phyloP scores from a whole-genome alignment of 2,113 vertebrate genomes.

The Trematomus loennbergii region DNA sequence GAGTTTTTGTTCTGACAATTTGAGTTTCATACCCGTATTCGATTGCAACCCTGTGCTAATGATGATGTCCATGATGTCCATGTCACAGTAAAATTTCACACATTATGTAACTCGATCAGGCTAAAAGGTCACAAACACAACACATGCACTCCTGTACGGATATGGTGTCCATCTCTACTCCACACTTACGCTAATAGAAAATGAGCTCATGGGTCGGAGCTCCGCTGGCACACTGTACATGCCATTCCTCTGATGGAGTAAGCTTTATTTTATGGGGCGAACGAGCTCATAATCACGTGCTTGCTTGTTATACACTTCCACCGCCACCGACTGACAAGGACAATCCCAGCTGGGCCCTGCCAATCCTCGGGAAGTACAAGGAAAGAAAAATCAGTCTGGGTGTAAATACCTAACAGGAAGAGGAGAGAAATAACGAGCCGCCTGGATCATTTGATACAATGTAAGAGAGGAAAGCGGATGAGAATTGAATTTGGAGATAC shows the following conservation, averaged over 20 bases:
- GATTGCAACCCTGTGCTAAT: constrained; percentile 55
- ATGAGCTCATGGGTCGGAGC: constrained; percentile 64
- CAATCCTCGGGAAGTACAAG: constrained; percentile 29
- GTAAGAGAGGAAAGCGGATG: constrained; percentile 35
- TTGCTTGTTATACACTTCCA: constrained; percentile 56
- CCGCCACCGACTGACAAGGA: constrained; percentile 31
- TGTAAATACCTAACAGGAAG: constrained; percentile 10
- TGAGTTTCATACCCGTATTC: constrained; percentile 19
- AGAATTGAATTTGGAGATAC: constrained; percentile 58
- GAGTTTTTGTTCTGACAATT: neutral
- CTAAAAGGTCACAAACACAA: constrained; percentile 66
- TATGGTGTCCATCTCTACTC: constrained; percentile 27
- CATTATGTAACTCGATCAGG: constrained; percentile 48
- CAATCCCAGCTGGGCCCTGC: constrained; percentile 46
- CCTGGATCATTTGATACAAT: constrained; percentile 58
- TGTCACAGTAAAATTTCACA: constrained; percentile 63
- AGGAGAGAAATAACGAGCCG: constrained; percentile 17
- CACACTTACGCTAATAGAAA: constrained; percentile 43
- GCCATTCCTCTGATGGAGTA: constrained; percentile 68
- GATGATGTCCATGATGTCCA: constrained; percentile 65
- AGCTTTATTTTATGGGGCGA: constrained; percentile 42
- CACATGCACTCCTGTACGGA: constrained; percentile 29
- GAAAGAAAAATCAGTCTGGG: constrained; percentile 9
- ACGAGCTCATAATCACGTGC: constrained; percentile 50
- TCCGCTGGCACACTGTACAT: constrained; percentile 41